phyloP scores from a whole-genome alignment of 2,113 vertebrate genomes.

The Labrus mixtus region DNA sequence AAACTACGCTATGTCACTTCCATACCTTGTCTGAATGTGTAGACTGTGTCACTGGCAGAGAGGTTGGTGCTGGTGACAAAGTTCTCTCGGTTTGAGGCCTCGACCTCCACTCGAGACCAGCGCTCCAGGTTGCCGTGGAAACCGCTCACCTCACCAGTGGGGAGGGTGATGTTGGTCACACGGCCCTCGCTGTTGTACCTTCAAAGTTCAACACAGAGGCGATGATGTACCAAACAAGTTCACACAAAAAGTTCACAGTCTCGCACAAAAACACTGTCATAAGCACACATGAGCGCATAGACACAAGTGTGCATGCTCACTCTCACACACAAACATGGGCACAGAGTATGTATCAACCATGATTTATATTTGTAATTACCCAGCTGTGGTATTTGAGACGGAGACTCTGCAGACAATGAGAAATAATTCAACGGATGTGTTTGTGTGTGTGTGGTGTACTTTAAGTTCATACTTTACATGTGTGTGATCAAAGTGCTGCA shows the following conservation, averaged over 20 bases:
- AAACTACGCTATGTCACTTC: background rate
- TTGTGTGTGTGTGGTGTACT: constrained; percentile 23
- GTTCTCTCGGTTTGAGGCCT: constrained; percentile 92
- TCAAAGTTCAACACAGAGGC: constrained; percentile 45
- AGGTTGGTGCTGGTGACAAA: constrained; percentile 94
- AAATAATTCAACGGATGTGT: constrained; percentile 75
- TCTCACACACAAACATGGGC: constrained; percentile 26
- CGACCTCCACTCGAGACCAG: constrained; percentile 90
- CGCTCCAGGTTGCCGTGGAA: constrained; percentile 94
- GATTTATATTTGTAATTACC: constrained; percentile 82
- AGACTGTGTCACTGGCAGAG: constrained; percentile 93
- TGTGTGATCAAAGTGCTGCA: constrained; percentile 50
- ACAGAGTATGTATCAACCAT: constrained; percentile 67
- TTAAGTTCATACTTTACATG: background rate
- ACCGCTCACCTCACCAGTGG: constrained; percentile 93
- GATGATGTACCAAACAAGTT: constrained; percentile 14
- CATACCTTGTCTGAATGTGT: constrained; percentile 94
- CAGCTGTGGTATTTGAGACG: constrained; percentile 73
- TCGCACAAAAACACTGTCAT: background rate
- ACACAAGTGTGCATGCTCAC: constrained; percentile 3
- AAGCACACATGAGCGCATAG: constrained; percentile 10
- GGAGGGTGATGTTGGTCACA: constrained; percentile 93
- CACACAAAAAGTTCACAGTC: constrained; percentile 29
- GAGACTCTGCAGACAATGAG: constrained; percentile 51
- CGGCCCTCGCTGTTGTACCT: constrained; percentile 94